Percentiles rank a stretch among this genome's conserved stretches.
These are phyloP conservation scores for Zeuzera pyrina DNA, from an alignment of 2,888 invertebrate genomes.

Conservation along the genomic window DNA sequence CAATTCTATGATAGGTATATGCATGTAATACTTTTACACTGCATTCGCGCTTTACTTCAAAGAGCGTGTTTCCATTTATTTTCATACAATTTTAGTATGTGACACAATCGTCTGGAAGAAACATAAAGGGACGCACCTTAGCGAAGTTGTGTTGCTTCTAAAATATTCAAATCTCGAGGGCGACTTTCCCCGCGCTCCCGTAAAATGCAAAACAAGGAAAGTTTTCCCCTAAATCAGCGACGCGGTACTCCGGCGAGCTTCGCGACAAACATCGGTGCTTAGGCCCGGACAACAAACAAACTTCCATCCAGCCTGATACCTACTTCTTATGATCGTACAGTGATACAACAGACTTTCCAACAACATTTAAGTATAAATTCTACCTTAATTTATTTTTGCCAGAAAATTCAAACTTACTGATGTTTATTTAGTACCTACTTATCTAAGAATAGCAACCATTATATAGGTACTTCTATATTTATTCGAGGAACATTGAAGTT, in stretches of 20 bases:
- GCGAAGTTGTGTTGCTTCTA: slow-evolving; percentile 50
- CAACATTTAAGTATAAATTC: too few relatives aligned
- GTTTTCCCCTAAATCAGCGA: slow-evolving; percentile 61
- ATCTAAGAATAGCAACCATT: too few relatives aligned
- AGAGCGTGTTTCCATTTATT: slow-evolving; percentile 5
- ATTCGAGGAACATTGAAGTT: too few relatives aligned
- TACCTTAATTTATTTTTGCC: too few relatives aligned
- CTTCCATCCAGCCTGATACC: slow-evolving; percentile 29
- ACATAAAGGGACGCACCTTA: slow-evolving; percentile 51
- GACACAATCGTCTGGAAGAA: slow-evolving; percentile 31
- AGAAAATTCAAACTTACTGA: too few relatives aligned
- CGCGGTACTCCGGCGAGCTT: slow-evolving; percentile 29
- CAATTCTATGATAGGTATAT: background rate
- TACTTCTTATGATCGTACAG: too few relatives aligned
- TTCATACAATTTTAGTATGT: slow-evolving; percentile 4
- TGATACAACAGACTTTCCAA: too few relatives aligned
- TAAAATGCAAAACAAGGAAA: slow-evolving; percentile 67
- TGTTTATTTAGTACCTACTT: too few relatives aligned
- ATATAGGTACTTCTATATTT: too few relatives aligned
- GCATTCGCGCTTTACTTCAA: background rate
- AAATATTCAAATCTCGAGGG: slow-evolving; percentile 65
- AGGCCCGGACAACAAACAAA: slow-evolving; percentile 53
- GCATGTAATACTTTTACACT: background rate
- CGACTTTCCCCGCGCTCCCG: slow-evolving; percentile 50
- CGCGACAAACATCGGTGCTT: slow-evolving; percentile 39